Percentiles rank a stretch among this genome's conserved stretches.
phyloP scores from a whole-genome alignment of 2,797 vertebrate genomes.

The Falco cherrug region DNA sequence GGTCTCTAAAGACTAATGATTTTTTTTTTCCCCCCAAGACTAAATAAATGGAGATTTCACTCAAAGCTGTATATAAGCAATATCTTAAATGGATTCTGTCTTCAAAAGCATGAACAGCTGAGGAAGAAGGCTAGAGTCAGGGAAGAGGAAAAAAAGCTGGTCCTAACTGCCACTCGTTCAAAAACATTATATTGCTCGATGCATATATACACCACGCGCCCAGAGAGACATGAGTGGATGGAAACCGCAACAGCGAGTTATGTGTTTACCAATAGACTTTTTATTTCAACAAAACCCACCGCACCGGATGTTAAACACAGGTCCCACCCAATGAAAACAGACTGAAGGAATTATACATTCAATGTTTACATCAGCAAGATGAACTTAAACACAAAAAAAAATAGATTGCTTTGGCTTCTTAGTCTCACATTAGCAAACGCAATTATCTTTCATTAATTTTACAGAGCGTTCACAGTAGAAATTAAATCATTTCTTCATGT shows the following conservation, averaged over 20 bases:
- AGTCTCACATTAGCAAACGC: slow-evolving; percentile 44
- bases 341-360: not conserved
- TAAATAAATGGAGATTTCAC: slow-evolving; percentile 53
- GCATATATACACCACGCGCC: not conserved
- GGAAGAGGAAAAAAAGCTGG: not conserved
- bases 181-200: not conserved
- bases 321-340: not conserved
- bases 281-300: not conserved
- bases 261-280: not conserved
- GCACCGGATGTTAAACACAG: not conserved
- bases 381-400: not conserved
- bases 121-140: not conserved
- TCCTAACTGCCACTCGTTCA: slow-evolving; percentile 45
- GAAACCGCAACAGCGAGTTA: not conserved
- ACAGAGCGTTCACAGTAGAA: slow-evolving; percentile 51
- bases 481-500: slow-evolving; percentile 66
- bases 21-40: slow-evolving; percentile 32
- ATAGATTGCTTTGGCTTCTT: slow-evolving; percentile 24
- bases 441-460: slow-evolving; percentile 72
- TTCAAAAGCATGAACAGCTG: slow-evolving; percentile 41
- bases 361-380: slow-evolving; percentile 29
- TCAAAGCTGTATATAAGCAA: slow-evolving; percentile 55
- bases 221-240: not conserved
- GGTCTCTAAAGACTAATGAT: slow-evolving; percentile 56
- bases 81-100: slow-evolving; percentile 47